Conservation (phyloP, 2,113 vertebrate genomes). For the Scophthalmus maximus region DNA sequence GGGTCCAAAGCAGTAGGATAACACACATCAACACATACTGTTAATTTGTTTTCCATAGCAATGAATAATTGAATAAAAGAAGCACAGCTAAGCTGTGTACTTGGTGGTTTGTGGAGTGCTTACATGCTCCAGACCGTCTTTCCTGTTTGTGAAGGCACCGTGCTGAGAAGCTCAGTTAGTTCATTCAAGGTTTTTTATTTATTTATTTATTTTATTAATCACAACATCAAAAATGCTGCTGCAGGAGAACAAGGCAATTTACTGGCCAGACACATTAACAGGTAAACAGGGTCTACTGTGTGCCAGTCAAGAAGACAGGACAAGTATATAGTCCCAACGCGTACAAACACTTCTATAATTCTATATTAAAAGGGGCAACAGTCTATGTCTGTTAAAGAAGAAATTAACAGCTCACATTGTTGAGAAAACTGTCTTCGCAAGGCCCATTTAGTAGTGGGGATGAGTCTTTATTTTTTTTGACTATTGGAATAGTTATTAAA, state of each 20-base stretch:
- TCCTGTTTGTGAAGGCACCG: slow-evolving; percentile 34
- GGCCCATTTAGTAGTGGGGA: background rate
- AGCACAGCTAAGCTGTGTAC: slow-evolving; percentile 25
- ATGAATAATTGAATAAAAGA: slow-evolving; percentile 45
- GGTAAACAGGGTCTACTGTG: slow-evolving; percentile 30
- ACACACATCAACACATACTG: slow-evolving; percentile 11
- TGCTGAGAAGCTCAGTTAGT: slow-evolving; percentile 49
- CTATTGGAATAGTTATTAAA: no score
- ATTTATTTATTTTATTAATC: slow-evolving; percentile 17
- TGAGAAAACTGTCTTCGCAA: slow-evolving; percentile 5
- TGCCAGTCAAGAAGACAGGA: slow-evolving; percentile 52
- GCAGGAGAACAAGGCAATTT: slow-evolving; percentile 62
- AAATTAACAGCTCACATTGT: background rate
- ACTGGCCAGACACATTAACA: slow-evolving; percentile 67
- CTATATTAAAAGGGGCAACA: slow-evolving; percentile 21
- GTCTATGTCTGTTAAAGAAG: slow-evolving; percentile 18
- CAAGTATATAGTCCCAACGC: slow-evolving; percentile 35
- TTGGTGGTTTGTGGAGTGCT: slow-evolving; percentile 42
- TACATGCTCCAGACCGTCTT: slow-evolving; percentile 43
- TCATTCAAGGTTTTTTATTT: slow-evolving; percentile 23
- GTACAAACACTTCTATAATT: slow-evolving; percentile 44
- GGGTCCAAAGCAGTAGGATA: slow-evolving; percentile 7
- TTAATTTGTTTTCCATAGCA: slow-evolving; percentile 33
- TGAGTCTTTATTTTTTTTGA: no score
- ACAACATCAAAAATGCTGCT: slow-evolving; percentile 49